phyloP scores from a whole-genome alignment of 2,797 vertebrate genomes.

The Enoplosus armatus region DNA sequence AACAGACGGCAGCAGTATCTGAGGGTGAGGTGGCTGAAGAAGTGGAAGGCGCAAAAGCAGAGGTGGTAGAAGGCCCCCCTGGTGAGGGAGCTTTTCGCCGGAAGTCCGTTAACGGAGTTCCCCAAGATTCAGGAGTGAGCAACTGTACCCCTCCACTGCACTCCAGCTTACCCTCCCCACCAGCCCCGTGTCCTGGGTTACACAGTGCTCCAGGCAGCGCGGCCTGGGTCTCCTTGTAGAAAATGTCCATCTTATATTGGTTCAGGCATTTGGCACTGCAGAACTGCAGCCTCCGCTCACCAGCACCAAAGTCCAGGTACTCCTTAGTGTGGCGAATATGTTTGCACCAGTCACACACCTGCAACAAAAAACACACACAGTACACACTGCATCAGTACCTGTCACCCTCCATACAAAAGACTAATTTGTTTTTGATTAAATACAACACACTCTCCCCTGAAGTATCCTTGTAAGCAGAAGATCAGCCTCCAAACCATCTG shows the following conservation, averaged over 20 bases:
- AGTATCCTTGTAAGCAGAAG: conserved; percentile 34
- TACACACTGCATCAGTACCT: conserved; percentile 52
- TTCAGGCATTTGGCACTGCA: conserved; percentile 99
- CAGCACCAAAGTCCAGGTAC: conserved; percentile 99
- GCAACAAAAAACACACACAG: conserved; percentile 75
- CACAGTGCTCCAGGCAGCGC: conserved; percentile 94
- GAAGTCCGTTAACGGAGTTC: conserved; percentile 93
- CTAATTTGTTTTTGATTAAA: conserved; percentile 59
- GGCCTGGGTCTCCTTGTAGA: conserved; percentile 99
- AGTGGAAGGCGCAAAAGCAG: conserved; percentile 88
- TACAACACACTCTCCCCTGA: conserved; percentile 48
- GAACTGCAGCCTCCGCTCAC: conserved; percentile 98
- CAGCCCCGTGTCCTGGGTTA: conserved; percentile 89
- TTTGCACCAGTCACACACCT: conserved; percentile 99
- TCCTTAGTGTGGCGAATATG: conserved; percentile 99
- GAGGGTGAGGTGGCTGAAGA: conserved; percentile 93
- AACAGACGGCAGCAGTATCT: conserved; percentile 91
- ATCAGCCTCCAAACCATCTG: conserved; percentile 63
- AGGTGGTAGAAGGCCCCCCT: conserved; percentile 85
- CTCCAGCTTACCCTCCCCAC: conserved; percentile 93
- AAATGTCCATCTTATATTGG: conserved; percentile 99
- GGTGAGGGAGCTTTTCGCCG: conserved; percentile 95
- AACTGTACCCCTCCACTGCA: conserved; percentile 93
- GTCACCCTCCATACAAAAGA: conserved; percentile 38
- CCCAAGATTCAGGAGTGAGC: conserved; percentile 99